A percentile compares a stretch with the other conserved stretches of the same genome.
These are phyloP conservation scores for Acrossocheilus wenchowensis DNA, from an alignment of 2,797 vertebrate species.

Conservation along the genomic window DNA sequence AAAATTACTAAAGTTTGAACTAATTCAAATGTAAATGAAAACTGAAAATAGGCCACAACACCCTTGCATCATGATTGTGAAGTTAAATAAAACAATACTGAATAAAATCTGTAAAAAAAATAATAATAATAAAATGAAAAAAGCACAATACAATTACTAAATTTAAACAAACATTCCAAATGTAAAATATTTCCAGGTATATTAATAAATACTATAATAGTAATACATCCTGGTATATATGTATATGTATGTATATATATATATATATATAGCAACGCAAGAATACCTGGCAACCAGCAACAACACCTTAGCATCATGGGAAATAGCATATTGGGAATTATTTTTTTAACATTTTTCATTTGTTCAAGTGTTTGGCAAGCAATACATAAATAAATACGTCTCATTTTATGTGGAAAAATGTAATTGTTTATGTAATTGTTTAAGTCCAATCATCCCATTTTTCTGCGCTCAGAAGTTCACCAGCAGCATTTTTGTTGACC, in stretches of 20 bases:
- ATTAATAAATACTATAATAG: background rate
- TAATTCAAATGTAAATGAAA: background rate
- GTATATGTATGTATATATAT: too few species aligned
- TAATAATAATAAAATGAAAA: too few species aligned
- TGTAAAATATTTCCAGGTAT: background rate
- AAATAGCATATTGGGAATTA: background rate
- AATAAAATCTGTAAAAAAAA: too few species aligned
- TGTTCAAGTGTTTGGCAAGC: background rate
- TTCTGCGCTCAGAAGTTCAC: background rate
- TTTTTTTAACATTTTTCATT: too few species aligned
- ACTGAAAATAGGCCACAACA: background rate
- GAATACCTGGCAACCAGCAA: background rate
- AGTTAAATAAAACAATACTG: too few species aligned
- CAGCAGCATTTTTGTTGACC: constrained; percentile 37
- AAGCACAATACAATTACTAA: background rate
- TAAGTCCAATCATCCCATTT: background rate
- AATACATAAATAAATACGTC: background rate
- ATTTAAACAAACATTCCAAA: too few species aligned
- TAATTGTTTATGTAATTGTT: background rate
- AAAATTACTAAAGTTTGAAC: background rate
- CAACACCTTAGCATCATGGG: background rate
- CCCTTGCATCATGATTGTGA: too few species aligned
- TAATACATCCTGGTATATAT: background rate
- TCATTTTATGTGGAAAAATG: background rate
- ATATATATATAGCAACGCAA: too few species aligned